phyloP scores from a whole-genome alignment of 2,888 invertebrate genomes.

The Dione vanillae region DNA sequence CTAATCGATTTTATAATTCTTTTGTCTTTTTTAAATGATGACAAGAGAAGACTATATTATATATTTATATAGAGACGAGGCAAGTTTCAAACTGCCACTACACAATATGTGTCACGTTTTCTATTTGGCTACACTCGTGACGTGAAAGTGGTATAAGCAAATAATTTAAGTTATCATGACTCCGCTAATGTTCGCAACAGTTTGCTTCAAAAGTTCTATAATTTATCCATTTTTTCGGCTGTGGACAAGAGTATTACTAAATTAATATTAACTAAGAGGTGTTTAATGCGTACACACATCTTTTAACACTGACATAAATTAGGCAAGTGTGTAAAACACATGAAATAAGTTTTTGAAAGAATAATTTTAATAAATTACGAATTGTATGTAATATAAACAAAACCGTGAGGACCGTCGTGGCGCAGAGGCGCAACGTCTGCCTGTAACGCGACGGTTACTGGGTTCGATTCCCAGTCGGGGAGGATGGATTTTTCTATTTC shows the following conservation, averaged over 20 bases:
- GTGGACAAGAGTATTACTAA: background rate
- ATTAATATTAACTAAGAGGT: no score
- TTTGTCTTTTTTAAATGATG: background rate
- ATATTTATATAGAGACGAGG: background rate
- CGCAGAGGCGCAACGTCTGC: no score
- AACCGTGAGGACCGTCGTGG: no score
- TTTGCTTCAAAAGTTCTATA: background rate
- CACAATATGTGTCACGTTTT: conserved; percentile 23
- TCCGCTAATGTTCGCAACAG: background rate
- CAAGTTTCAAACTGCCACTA: background rate
- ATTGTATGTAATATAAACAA: no score
- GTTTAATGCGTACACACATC: no score
- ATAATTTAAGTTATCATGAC: conserved; percentile 20
- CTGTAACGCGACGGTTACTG: no score
- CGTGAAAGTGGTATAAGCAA: conserved; percentile 20
- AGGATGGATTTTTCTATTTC: no score
- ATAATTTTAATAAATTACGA: no score
- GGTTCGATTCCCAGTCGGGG: no score
- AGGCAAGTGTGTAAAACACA: background rate
- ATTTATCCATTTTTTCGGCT: background rate
- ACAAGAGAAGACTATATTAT: background rate
- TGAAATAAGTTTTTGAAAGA: background rate
- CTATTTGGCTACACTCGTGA: conserved; percentile 16
- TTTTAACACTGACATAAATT: no score
- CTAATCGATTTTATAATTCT: background rate